Base-by-base conservation (phyloP, 2,888 invertebrate genomes). In the Rhingia rostrata region DNA sequence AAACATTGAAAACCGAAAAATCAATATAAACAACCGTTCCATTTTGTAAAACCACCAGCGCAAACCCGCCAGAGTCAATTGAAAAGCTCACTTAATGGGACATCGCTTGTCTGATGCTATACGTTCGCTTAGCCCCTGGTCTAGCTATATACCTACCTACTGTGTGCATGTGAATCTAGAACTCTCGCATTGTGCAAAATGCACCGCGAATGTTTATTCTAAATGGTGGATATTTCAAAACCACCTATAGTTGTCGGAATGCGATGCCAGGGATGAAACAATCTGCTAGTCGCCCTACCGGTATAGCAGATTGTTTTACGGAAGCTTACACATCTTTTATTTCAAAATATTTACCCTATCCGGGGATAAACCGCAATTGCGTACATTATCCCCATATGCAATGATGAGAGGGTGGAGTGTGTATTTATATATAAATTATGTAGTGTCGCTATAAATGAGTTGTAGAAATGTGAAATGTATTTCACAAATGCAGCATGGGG, bases 301-400 rank as follows among this genome's bases (percentile, higher is more conserved):
- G 14, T n/a, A 33, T 6, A 47, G 45, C 61, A 41, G 45, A 37
- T 69, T 69, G 56, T 69, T 69, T 56, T 45, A 69, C 37, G 56
- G 67, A 22, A 56, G 35, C 37, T 69, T 69, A 35, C 12, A 45
- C 56, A 69, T 45, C 54, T 54, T 56, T 56, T 47, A 69, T 69
- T 35, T 37, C 9, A 45, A 54, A 56, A 56, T 56, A 54, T 56
- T 69, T 37, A 47, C 56, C 45, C 45, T 35, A n/a, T 45, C 30
- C 37, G 35, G 35, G 45, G 56, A 54, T 54, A 54, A 14, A 66
- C 64, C 45, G 30, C 51, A 41, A 43, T 54, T 66, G 66, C 53
- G 45, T 45, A 32, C 22, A 22, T 22, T 45, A 32, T n/a, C 45
- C 14, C 47, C 37, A 49, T 35, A 30, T 30, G 12, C n/a, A n/a